Conservation (phyloP, 2,797 vertebrate genomes). For the Denticeps clupeoides region DNA sequence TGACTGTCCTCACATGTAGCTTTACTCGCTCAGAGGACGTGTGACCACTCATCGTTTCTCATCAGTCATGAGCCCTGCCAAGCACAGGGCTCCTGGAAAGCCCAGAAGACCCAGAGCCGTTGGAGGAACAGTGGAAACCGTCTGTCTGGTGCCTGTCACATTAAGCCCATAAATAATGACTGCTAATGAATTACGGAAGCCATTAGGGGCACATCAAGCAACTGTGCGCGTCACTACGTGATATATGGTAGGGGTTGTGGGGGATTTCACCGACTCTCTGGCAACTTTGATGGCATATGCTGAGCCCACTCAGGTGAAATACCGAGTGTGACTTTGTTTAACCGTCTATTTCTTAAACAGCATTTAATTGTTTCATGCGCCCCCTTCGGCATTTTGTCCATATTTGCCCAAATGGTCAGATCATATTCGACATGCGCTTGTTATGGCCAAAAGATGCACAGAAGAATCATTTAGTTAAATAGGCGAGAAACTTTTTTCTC, state of each 20-base stretch:
- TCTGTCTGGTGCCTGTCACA: constrained; percentile 16
- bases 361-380: neutral
- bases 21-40: too few species aligned
- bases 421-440: neutral
- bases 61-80: too few species aligned
- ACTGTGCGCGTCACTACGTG: neutral
- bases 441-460: neutral
- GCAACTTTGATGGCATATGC: neutral
- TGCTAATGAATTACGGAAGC: constrained; percentile 30
- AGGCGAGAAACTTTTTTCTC: constrained; percentile 26
- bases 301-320: neutral
- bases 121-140: neutral
- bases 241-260: constrained; percentile 9
- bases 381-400: neutral
- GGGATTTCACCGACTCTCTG: neutral
- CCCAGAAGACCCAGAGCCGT: neutral
- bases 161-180: constrained; percentile 26
- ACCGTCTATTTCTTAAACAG: neutral
- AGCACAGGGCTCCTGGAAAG: neutral
- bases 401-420: neutral
- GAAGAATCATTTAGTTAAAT: constrained; percentile 20
- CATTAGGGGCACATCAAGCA: constrained; percentile 22
- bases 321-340: neutral
- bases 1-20: neutral
- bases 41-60: too few species aligned